Evolutionary conservation across 2,888 invertebrate genomes (phyloP).

Genomic region (Helobdella robusta): DNA sequence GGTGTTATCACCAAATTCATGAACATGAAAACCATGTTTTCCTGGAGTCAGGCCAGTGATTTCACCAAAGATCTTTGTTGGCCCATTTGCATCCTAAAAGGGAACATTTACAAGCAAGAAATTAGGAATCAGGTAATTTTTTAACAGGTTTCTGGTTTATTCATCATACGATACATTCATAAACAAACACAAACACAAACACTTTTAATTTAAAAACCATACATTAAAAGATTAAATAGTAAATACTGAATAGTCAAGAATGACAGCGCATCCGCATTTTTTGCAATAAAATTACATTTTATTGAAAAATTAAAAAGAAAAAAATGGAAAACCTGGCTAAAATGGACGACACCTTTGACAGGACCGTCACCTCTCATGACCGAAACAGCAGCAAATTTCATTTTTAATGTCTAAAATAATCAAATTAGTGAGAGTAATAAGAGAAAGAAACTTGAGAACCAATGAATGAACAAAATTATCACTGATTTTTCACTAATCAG

Average conservation of each 20-base stretch:
- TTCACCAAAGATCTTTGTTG: conserved; percentile 63
- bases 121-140: too few species aligned
- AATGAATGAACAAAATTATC: too few species aligned
- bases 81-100: conserved; percentile 31
- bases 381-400: conserved; percentile 66
- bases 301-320: not conserved
- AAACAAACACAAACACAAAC: too few species aligned
- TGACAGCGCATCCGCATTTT: not conserved
- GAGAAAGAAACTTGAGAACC: too few species aligned
- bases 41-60: conserved; percentile 70
- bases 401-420: conserved; percentile 1
- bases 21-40: conserved; percentile 80
- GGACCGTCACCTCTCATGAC: conserved; percentile 67
- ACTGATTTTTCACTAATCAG: too few species aligned
- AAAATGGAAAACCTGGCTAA: conserved; percentile 54
- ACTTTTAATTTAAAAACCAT: too few species aligned
- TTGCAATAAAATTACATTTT: not conserved
- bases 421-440: too few species aligned
- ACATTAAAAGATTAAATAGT: too few species aligned
- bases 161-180: too few species aligned
- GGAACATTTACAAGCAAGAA: not conserved
- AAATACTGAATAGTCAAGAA: not conserved
- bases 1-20: conserved; percentile 90
- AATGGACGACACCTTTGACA: conserved; percentile 69
- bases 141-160: too few species aligned